phyloP scores from a whole-genome alignment of 2,797 vertebrate species.

The Acestrorhynchus altus region DNA sequence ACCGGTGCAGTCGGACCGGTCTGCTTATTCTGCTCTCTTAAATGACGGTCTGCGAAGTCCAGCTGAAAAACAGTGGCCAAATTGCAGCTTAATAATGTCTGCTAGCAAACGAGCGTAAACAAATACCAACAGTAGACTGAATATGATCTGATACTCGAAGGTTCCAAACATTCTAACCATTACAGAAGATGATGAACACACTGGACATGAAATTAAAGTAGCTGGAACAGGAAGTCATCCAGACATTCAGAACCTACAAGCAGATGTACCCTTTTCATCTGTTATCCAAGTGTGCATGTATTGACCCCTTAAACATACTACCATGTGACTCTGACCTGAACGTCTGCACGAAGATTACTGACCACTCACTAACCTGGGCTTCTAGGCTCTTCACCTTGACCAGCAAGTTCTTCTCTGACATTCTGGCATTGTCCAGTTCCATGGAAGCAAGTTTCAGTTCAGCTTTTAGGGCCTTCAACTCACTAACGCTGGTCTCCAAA shows the following conservation, averaged over 20 bases:
- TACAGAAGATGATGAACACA: no score
- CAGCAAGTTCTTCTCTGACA: constrained; percentile 76
- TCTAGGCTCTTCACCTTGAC: constrained; percentile 81
- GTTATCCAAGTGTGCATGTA: no score
- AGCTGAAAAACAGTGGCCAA: constrained; percentile 65
- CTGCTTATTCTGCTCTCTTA: constrained; percentile 76
- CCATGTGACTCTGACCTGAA: no score
- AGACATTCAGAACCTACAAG: background rate
- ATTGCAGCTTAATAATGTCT: no score
- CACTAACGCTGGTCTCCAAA: constrained; percentile 74
- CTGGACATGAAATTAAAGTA: no score
- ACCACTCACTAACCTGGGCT: constrained; percentile 80
- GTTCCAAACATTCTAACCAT: no score
- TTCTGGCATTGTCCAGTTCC: constrained; percentile 79
- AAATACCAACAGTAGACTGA: background rate
- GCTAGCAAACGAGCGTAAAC: no score
- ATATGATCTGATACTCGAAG: no score
- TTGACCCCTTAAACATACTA: no score
- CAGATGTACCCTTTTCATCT: no score
- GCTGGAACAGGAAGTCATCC: no score
- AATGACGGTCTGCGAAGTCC: constrained; percentile 76
- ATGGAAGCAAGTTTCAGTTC: constrained; percentile 78
- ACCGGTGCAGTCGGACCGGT: constrained; percentile 27
- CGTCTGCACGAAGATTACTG: no score
- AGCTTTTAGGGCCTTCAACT: constrained; percentile 70